Conservation (phyloP, 1,140 invertebrate genomes). For the Drosophila ogumai region DNA sequence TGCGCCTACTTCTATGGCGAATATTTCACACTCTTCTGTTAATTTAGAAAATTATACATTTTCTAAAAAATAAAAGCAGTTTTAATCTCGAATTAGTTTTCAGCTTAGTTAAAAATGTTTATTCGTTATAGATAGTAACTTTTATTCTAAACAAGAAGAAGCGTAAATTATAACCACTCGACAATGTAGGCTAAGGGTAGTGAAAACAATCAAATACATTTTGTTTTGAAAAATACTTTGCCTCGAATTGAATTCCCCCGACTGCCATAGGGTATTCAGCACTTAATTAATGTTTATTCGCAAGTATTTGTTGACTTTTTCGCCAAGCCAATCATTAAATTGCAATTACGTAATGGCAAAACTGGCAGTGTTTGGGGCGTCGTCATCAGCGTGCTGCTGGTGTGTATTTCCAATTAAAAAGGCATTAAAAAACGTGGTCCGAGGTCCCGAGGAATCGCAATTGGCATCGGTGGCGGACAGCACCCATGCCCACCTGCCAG, state of each 20-base stretch:
- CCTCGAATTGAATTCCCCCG: not conserved
- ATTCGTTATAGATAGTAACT: not conserved
- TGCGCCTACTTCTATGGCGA: not conserved
- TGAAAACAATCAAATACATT: not conserved
- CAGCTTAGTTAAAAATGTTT: not conserved
- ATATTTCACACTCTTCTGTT: slow-evolving; percentile 3
- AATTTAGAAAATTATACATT: not conserved
- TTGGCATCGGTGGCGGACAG: slow-evolving; percentile 39
- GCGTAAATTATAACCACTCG: not conserved
- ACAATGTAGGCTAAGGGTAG: not conserved
- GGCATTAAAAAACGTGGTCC: slow-evolving; percentile 46
- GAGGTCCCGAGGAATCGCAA: slow-evolving; percentile 15
- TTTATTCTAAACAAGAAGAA: not conserved
- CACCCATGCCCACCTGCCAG: slow-evolving; percentile 47
- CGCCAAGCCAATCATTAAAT: slow-evolving; percentile 54
- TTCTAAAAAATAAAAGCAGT: too few species aligned
- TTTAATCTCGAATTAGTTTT: too few species aligned
- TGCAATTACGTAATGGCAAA: slow-evolving; percentile 63
- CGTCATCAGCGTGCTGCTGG: slow-evolving; percentile 28
- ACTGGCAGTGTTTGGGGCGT: slow-evolving; percentile 16
- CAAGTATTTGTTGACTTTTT: slow-evolving; percentile 41
- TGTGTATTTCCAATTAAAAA: slow-evolving; percentile 64
- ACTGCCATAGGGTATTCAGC: not conserved
- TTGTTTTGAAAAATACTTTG: not conserved
- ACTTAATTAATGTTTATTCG: slow-evolving; percentile 5